Percentiles rank a stretch among this genome's conserved stretches.
Evolutionary conservation across 92 coral and sea anemone species (phyloP).

Genomic region (Virgularia gustaviana): DNA sequence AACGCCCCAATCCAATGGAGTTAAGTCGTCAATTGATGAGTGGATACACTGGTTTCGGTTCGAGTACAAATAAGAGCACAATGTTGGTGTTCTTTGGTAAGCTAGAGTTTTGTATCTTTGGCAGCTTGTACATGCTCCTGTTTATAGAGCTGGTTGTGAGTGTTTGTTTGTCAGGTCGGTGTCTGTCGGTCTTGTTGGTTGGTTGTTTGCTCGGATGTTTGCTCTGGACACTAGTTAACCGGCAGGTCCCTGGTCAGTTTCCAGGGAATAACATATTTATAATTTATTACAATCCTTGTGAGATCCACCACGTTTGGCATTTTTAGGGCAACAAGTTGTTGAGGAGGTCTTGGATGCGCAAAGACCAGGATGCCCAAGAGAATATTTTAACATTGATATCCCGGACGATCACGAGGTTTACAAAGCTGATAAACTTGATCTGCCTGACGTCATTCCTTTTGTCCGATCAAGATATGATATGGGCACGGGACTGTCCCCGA

Average conservation of each 20-base stretch:
- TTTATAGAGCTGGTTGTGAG: not conserved
- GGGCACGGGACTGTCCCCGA: conserved; percentile 34
- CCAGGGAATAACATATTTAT: not conserved
- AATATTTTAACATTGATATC: conserved; percentile 35
- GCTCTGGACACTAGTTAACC: too few relatives aligned
- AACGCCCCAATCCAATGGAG: conserved; percentile 22
- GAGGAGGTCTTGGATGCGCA: conserved; percentile 34
- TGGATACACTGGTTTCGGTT: conserved; percentile 1
- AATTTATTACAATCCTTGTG: not conserved
- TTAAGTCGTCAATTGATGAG: conserved; percentile 15
- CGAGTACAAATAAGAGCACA: not conserved
- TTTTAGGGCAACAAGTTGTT: conserved; percentile 33
- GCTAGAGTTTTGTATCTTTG: not conserved
- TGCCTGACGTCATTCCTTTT: conserved; percentile 16
- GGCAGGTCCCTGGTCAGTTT: not conserved
- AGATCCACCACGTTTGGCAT: too few relatives aligned
- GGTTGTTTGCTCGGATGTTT: too few relatives aligned
- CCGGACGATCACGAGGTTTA: conserved; percentile 1
- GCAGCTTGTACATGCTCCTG: too few relatives aligned
- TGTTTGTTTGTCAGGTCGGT: too few relatives aligned
- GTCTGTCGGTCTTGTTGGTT: too few relatives aligned
- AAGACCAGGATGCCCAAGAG: conserved; percentile 37
- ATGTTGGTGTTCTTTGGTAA: conserved; percentile 35
- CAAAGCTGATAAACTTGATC: not conserved
- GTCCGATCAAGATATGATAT: conserved; percentile 28